Base-by-base conservation (phyloP, 2,113 vertebrate genomes). In the Pluvianellus socialis region DNA sequence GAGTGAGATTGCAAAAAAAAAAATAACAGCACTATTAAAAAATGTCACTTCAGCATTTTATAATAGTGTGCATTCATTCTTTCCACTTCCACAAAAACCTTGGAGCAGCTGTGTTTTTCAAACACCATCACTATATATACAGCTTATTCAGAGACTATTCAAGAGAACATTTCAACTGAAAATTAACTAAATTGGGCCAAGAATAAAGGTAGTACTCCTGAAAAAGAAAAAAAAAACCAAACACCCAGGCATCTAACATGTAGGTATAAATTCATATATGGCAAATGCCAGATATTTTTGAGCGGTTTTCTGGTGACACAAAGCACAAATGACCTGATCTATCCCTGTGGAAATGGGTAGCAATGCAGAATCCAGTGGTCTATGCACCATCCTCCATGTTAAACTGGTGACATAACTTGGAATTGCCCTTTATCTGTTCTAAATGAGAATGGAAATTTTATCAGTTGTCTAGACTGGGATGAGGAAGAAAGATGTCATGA, bases 21-120 rank as follows among this genome's bases (percentile, higher is more conserved):
- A 66, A 62, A 10, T 2, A 32, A 5, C 2, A 30, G 59, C n/a
- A 44, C n/a, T 72, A 86, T 58, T 70, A 80, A 91, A 86, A 95
- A 94, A 20, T 30, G 33, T 58, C 74, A 87, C 49, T 72, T 89
- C 77, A 82, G 80, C 58, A 62, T 83, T 94, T 88, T 91, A 7
- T 63, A 88, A 79, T 17, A 52, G 40, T 28, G 49, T 74, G 49
- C 40, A 91, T 85, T 95, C 49, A 47, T 80, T 62, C 67, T 32
- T 84, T 58, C 56, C 75, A 49, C 35, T 90, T 77, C 72, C 47
- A 85, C 47, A 75, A 79, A 94, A 90, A 75, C 55, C 52, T 52
- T 65, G 52, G 15, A 95, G 35, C 67, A 95, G 83, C 62, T 96
- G 88, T 52, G 40, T 53, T 90, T 94, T 85, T 77, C 55, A 74